Evolutionary conservation across 2,888 invertebrate genomes (phyloP).

Genomic region (Labia minor): DNA sequence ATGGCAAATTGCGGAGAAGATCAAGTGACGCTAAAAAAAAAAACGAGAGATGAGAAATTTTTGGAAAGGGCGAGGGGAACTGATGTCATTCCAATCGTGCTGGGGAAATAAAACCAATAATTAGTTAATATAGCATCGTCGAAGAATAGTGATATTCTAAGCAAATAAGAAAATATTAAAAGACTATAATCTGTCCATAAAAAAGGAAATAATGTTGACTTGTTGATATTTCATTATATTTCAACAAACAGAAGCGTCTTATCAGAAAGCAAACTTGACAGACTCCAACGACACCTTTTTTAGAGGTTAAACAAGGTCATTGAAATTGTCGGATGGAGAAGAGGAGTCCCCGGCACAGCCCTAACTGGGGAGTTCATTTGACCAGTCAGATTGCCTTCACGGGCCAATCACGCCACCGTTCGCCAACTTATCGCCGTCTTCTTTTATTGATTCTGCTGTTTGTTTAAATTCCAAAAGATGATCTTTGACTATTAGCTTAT

Average conservation of each 20-base stretch:
- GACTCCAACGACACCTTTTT: constrained; percentile 1
- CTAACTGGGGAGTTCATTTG: too few relatives aligned
- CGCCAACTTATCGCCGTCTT: not conserved
- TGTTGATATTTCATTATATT: constrained; percentile 13
- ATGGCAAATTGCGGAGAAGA: too few relatives aligned
- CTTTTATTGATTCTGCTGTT: not conserved
- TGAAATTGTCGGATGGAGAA: not conserved
- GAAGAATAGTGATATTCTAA: not conserved
- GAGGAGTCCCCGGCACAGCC: too few relatives aligned
- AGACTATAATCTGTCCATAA: constrained; percentile 3
- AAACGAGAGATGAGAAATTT: too few relatives aligned
- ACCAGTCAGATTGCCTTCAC: too few relatives aligned
- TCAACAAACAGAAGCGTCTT: constrained; percentile 7
- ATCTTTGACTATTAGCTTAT: constrained; percentile 4
- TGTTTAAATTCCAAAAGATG: not conserved
- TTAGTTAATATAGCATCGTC: not conserved
- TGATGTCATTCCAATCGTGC: too few relatives aligned
- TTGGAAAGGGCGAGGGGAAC: too few relatives aligned
- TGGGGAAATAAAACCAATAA: not conserved
- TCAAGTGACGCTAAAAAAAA: too few relatives aligned
- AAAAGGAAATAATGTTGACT: constrained; percentile 13
- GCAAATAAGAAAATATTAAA: constrained; percentile 13
- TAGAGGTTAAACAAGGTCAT: not conserved
- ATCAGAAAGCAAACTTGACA: constrained; percentile 4
- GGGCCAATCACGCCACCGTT: too few relatives aligned